These are phyloP conservation scores for Pogonomyrmex californicus DNA, from an alignment of 1,140 invertebrate genomes.

Conservation along the genomic window DNA sequence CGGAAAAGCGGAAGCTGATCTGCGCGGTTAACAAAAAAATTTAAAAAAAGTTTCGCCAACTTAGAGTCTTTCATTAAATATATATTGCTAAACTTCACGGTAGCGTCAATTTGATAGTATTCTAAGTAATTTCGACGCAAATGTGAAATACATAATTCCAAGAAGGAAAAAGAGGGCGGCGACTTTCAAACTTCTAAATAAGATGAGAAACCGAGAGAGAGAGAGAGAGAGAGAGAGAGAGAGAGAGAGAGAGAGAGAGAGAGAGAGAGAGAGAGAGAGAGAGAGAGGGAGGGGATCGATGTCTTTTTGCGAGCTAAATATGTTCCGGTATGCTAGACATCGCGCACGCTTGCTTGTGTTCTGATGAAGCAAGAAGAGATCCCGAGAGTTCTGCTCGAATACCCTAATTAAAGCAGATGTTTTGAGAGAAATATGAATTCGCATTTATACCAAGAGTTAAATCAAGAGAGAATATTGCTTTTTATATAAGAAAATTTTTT, in stretches of 20 bases:
- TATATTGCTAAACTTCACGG: constrained; percentile 40
- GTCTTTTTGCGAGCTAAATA: constrained; percentile 29
- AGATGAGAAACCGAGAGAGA: not conserved
- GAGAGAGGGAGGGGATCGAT: too few species aligned
- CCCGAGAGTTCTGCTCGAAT: not conserved
- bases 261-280: too few species aligned
- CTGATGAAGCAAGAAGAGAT: constrained; percentile 26
- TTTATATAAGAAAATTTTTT: not conserved
- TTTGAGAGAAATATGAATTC: not conserved
- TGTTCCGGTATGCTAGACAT: constrained; percentile 30
- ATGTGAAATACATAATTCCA: constrained; percentile 32
- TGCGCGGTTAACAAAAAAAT: constrained; percentile 24
- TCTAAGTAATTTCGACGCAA: constrained; percentile 51
- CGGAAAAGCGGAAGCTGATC: constrained; percentile 24
- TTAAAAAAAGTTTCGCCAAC: constrained; percentile 31
- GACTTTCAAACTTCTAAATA: constrained; percentile 59
- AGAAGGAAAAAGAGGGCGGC: not conserved
- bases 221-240: too few species aligned
- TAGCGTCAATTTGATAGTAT: constrained; percentile 29
- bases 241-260: too few species aligned
- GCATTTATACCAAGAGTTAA: not conserved
- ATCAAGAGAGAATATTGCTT: not conserved
- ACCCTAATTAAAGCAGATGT: constrained; percentile 4
- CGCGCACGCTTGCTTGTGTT: not conserved
- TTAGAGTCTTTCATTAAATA: constrained; percentile 42